These are phyloP conservation scores for Bemisia tabaci DNA, from an alignment of 1,140 invertebrate species.

Conservation along the genomic window DNA sequence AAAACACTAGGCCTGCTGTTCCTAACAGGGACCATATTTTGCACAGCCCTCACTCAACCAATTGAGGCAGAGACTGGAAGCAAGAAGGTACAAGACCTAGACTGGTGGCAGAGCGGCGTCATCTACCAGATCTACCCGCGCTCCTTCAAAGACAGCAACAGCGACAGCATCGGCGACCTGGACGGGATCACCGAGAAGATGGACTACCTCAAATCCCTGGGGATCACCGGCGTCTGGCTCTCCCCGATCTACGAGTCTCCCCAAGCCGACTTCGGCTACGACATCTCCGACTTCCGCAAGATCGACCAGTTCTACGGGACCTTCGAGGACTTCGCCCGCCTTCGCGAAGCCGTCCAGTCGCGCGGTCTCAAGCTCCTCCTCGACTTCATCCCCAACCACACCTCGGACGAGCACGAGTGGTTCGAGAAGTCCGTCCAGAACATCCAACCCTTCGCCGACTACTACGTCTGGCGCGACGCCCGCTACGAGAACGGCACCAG, in stretches of 20 bases:
- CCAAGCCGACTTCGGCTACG: slow-evolving; percentile 56
- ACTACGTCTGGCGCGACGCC: slow-evolving; percentile 59
- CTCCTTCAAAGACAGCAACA: background rate
- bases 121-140: background rate
- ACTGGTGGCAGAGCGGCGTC: background rate
- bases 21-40: background rate
- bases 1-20: too few relatives aligned
- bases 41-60: background rate
- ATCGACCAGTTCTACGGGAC: background rate
- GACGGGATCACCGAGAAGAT: slow-evolving; percentile 32
- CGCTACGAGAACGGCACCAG: slow-evolving; percentile 31
- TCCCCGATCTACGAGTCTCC: slow-evolving; percentile 54
- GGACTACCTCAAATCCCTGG: slow-evolving; percentile 45
- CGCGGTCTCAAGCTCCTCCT: slow-evolving; percentile 61
- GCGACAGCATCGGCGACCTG: background rate
- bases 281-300: slow-evolving; percentile 54
- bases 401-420: slow-evolving; percentile 62
- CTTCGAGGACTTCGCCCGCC: background rate
- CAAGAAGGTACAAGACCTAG: background rate
- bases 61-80: background rate
- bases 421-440: slow-evolving; percentile 47
- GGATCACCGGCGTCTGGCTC: slow-evolving; percentile 51
- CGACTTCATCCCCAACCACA: slow-evolving; percentile 78
- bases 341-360: background rate
- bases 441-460: slow-evolving; percentile 48